Evolutionary conservation across 2,797 vertebrate genomes (phyloP).

Genomic region (Arnoldichthys spilopterus): DNA sequence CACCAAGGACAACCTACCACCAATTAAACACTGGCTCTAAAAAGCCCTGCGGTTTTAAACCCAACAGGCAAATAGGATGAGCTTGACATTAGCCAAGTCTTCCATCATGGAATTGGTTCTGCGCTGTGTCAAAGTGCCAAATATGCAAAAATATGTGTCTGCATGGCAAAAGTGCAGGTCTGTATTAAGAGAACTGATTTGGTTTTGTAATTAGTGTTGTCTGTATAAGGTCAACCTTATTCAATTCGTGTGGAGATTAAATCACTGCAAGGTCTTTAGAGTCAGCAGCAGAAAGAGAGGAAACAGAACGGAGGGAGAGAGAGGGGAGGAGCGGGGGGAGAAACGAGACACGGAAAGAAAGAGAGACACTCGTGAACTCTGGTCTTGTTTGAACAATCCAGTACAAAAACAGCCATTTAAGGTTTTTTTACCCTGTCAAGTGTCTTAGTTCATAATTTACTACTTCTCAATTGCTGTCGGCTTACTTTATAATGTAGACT

Average conservation of each 20-base stretch:
- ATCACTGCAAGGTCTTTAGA: conserved; percentile 55
- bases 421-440: conserved; percentile 49
- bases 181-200: conserved; percentile 59
- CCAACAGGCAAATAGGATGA: conserved; percentile 53
- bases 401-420: conserved; percentile 60
- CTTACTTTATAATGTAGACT: conserved; percentile 56
- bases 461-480: conserved; percentile 59
- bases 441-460: conserved; percentile 58
- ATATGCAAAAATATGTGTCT: conserved; percentile 58
- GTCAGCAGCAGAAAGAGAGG: conserved; percentile 47
- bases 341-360: conserved; percentile 18
- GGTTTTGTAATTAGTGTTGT: conserved; percentile 64
- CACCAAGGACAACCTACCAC: conserved; percentile 48
- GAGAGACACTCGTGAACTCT: conserved; percentile 49
- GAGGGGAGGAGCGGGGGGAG: neutral
- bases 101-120: conserved; percentile 58
- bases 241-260: conserved; percentile 61
- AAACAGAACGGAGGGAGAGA: conserved; percentile 21
- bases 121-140: conserved; percentile 56
- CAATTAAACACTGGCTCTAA: conserved; percentile 56
- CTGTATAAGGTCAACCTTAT: conserved; percentile 64
- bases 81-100: conserved; percentile 53
- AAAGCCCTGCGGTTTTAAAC: conserved; percentile 47
- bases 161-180: conserved; percentile 48
- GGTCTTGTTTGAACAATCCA: conserved; percentile 56